A percentile compares a stretch with the other conserved stretches of the same genome.
These are phyloP conservation scores for Lucilia cuprina DNA, from an alignment of 1,140 invertebrate species.

Conservation along the genomic window DNA sequence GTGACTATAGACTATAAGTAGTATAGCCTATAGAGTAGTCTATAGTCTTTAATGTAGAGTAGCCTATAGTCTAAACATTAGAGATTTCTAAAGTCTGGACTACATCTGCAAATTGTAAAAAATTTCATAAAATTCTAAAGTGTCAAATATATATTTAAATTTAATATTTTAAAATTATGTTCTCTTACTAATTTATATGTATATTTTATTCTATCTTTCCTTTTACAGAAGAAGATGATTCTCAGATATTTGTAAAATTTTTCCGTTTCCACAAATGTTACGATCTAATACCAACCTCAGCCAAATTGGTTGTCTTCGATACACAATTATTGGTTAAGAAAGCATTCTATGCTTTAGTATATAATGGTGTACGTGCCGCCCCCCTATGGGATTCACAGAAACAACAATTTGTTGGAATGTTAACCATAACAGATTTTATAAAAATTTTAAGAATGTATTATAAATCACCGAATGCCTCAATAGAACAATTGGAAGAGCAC, in stretches of 20 bases:
- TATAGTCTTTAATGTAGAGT: too few relatives aligned
- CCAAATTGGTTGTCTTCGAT: slow-evolving; percentile 99
- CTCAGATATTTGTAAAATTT: slow-evolving; percentile 97
- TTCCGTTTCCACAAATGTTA: slow-evolving; percentile 99
- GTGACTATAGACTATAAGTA: too few relatives aligned
- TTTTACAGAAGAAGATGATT: slow-evolving; percentile 93
- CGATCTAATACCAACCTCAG: slow-evolving; percentile 98
- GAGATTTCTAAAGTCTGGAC: too few relatives aligned
- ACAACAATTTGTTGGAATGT: slow-evolving; percentile 95
- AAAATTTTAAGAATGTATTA: slow-evolving; percentile 98
- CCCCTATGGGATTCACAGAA: slow-evolving; percentile 94
- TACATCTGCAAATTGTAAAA: not conserved
- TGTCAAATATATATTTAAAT: not conserved
- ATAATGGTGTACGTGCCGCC: slow-evolving; percentile 97
- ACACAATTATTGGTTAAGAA: slow-evolving; percentile 99
- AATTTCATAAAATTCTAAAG: not conserved
- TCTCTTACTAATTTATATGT: not conserved
- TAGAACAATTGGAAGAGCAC: slow-evolving; percentile 98
- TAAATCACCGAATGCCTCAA: slow-evolving; percentile 86
- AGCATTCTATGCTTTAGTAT: slow-evolving; percentile 97
- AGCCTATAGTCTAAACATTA: too few relatives aligned
- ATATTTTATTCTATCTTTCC: slow-evolving; percentile 49
- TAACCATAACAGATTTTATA: slow-evolving; percentile 99
- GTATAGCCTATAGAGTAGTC: too few relatives aligned
- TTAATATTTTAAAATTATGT: not conserved